Evolutionary conservation across 2,797 vertebrate genomes (phyloP), one percentile per base, ranked within the genome.

Genomic region (Micropoecilia bifurca): DNA sequence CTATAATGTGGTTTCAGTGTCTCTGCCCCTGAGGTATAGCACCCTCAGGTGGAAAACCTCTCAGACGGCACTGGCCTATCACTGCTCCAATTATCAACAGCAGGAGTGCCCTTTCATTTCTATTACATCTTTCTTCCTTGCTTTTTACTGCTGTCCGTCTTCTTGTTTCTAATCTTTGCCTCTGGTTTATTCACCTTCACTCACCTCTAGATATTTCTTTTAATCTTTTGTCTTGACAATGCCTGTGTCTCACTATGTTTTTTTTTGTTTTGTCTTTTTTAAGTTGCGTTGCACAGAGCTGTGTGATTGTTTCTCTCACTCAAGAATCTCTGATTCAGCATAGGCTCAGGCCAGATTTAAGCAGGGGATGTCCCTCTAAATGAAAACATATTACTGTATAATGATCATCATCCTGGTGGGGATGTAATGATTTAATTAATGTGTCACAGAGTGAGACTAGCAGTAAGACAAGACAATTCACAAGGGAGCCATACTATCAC

Each of bases 61-160:
- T 94, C 89, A 90, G 86, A 88, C 77, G 82, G 81, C 84, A 85
- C 84, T 91, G 89, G 88, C 89, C 88, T 87, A 91, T 90, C 88
- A 90, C 82, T 77, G 78, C 87, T 90, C 88, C 93, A 94, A 92
- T 93, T 94, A 94, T 89, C 90, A 90, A 92, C 89, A 91, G 85
- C 88, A 91, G 87, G 89, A 93, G 89, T 86, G 87, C 75, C 89
- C 89, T 91, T 94, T 94, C 83, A 87, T 92, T 93, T 91, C 86
- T 85, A 84, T 88, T 88, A 86, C 81, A 83, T 89, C 82, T 89
- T 79, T 86, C 87, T 82, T 82, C 72, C 86, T 87, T 89, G 88
- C 80, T 84, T 90, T 88, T 80, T 73, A 41, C 77, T 80, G 79
- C 80, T 74, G 61, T 30, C 59, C 36, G 77, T 87, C 76, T 73